These are phyloP conservation scores for Centropristis striata DNA, from an alignment of 2,113 vertebrate species.

Conservation along the genomic window DNA sequence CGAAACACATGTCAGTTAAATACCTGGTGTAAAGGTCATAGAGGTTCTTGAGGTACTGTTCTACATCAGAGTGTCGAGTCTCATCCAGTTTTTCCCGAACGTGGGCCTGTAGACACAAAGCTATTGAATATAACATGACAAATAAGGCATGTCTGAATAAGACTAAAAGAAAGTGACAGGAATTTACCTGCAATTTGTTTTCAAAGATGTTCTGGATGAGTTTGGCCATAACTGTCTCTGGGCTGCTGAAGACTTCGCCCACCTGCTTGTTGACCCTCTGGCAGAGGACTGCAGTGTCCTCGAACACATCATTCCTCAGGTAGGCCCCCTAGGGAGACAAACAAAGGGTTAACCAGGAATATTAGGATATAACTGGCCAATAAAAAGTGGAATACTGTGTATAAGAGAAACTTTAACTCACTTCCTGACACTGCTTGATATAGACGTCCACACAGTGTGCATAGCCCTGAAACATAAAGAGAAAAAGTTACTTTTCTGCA, in stretches of 20 bases:
- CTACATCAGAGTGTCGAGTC: conserved; percentile 92
- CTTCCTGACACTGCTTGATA: conserved; percentile 99
- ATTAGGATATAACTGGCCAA: neutral
- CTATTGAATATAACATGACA: neutral
- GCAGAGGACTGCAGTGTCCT: conserved; percentile 95
- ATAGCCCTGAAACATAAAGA: conserved; percentile 93
- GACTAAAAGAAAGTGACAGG: neutral
- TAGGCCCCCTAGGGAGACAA: conserved; percentile 89
- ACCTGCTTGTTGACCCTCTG: conserved; percentile 97
- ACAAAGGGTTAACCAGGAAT: neutral
- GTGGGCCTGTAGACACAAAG: conserved; percentile 87
- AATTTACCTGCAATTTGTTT: conserved; percentile 96
- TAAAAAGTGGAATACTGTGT: neutral
- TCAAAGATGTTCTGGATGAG: conserved; percentile 99
- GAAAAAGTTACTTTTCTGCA: conserved; percentile 46
- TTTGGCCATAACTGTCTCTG: conserved; percentile 97
- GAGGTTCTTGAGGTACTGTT: conserved; percentile 98
- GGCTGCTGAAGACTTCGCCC: conserved; percentile 97
- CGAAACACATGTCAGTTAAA: neutral
- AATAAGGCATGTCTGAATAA: neutral
- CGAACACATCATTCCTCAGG: conserved; percentile 93
- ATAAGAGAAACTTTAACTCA: conserved; percentile 70
- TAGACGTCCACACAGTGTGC: conserved; percentile 99
- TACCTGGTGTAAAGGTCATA: conserved; percentile 98
- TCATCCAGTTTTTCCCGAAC: conserved; percentile 95